A percentile compares a stretch with the other conserved stretches of the same genome.
Conservation (phyloP, 2,113 vertebrate species). For the Phalacrocorax carbo region DNA sequence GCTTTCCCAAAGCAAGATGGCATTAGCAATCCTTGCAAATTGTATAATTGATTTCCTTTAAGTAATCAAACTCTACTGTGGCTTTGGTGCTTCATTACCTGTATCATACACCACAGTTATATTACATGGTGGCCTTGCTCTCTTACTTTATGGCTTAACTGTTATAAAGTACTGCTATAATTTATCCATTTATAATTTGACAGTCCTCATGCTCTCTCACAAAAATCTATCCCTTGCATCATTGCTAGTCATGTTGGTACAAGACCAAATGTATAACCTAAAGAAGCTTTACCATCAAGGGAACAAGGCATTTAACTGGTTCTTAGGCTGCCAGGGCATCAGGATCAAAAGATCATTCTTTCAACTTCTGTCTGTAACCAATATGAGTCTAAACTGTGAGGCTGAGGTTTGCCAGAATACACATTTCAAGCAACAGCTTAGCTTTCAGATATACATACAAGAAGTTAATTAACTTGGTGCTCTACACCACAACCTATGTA, state of each 20-base stretch:
- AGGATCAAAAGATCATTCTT: background rate
- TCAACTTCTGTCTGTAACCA: background rate
- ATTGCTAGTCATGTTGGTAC: background rate
- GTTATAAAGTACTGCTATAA: background rate
- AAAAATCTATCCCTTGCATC: background rate
- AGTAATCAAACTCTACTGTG: background rate
- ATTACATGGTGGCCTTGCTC: background rate
- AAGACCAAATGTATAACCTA: background rate
- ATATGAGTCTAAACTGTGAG: background rate
- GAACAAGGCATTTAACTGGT: background rate
- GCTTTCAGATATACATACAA: background rate
- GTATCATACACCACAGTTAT: background rate
- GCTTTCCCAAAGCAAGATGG: background rate
- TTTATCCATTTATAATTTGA: background rate
- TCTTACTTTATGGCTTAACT: background rate
- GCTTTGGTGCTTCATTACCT: background rate
- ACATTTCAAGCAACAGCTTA: background rate
- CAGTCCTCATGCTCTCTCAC: background rate
- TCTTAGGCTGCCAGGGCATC: background rate
- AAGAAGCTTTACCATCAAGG: background rate
- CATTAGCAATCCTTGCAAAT: background rate
- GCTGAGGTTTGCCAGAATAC: background rate
- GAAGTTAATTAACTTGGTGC: background rate
- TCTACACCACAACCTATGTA: background rate
- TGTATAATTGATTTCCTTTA: background rate